Percentiles rank a stretch among this genome's conserved stretches.
phyloP scores from a whole-genome alignment of 2,797 vertebrate genomes.

The Lateolabrax maculatus region DNA sequence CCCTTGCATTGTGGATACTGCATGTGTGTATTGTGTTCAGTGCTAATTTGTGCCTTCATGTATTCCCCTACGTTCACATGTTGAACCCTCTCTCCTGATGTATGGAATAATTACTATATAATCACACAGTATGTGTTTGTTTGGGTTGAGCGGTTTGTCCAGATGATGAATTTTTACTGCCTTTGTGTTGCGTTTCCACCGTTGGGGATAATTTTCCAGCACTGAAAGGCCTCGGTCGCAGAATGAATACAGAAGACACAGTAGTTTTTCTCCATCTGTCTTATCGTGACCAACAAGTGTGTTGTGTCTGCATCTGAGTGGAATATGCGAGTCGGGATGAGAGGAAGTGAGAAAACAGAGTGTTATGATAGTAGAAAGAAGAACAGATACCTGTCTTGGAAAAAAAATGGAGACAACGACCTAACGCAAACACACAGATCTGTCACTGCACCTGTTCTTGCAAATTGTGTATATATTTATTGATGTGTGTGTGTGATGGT shows the following conservation, averaged over 20 bases:
- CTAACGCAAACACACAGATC: constrained; percentile 48
- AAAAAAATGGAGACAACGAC: constrained; percentile 11
- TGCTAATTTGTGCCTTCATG: constrained; percentile 22
- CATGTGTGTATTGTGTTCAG: constrained; percentile 21
- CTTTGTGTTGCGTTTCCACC: constrained; percentile 40
- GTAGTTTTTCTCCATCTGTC: constrained; percentile 56
- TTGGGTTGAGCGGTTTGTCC: constrained; percentile 44
- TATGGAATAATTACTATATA: constrained; percentile 51
- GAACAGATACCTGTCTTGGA: constrained; percentile 44
- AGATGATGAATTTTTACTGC: constrained; percentile 51
- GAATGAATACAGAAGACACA: constrained; percentile 37
- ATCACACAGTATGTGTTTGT: constrained; percentile 52
- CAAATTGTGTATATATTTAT: constrained; percentile 53
- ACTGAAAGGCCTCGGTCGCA: constrained; percentile 42
- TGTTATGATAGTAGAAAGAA: constrained; percentile 39
- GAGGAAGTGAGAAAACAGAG: constrained; percentile 48
- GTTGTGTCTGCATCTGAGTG: constrained; percentile 42
- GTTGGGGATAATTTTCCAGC: constrained; percentile 50
- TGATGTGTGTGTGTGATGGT: constrained; percentile 49
- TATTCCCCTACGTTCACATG: constrained; percentile 4
- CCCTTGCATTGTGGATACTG: neutral
- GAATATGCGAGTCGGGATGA: constrained; percentile 34
- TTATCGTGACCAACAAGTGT: constrained; percentile 63
- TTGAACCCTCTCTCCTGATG: constrained; percentile 21
- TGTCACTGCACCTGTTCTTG: constrained; percentile 57